phyloP scores from a whole-genome alignment of 2,888 invertebrate species.

The Antitype chi region DNA sequence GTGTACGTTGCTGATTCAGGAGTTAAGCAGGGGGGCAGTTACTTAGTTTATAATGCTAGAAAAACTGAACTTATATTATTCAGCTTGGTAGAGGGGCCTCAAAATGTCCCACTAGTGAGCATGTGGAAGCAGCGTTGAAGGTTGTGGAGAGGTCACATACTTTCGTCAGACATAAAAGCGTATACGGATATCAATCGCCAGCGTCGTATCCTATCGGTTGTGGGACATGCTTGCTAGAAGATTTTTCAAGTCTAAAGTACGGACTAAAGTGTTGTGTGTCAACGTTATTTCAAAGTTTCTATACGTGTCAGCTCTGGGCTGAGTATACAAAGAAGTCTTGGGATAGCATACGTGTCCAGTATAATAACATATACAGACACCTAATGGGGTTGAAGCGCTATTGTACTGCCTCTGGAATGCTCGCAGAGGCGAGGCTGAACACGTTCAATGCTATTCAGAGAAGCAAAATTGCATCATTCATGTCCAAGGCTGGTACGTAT shows the following conservation, averaged over 20 bases:
- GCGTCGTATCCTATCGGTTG: background rate
- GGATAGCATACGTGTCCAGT: no score
- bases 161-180: background rate
- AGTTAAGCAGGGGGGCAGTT: no score
- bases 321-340: background rate
- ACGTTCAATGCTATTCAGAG: background rate
- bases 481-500: background rate
- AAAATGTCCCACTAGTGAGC: background rate
- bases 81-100: background rate
- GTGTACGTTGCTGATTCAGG: no score
- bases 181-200: background rate
- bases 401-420: background rate
- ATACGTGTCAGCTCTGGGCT: background rate
- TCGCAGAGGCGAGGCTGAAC: background rate
- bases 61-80: constrained; percentile 9
- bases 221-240: background rate
- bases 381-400: background rate
- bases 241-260: background rate
- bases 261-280: background rate
- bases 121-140: background rate
- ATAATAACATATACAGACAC: no score
- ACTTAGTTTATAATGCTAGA: background rate
- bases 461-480: background rate
- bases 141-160: background rate
- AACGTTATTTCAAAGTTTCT: background rate